A percentile compares a stretch with the other conserved stretches of the same genome.
Evolutionary conservation across 2,113 vertebrate genomes (phyloP).

Genomic region (Corythaeola cristata): DNA sequence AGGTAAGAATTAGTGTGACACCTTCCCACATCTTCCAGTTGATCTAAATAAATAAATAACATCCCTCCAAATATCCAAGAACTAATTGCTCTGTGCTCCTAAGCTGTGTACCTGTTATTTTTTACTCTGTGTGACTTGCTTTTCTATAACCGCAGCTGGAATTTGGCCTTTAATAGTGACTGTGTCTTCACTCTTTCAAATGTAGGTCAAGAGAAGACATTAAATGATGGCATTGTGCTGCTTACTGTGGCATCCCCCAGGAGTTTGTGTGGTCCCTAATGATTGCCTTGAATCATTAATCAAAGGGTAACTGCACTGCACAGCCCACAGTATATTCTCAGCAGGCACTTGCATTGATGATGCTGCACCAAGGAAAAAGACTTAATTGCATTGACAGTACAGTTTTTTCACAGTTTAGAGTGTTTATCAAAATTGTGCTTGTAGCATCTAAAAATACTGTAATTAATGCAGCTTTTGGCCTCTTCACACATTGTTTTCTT

Average conservation of each 20-base stretch:
- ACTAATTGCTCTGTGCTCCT: not conserved
- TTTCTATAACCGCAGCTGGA: not conserved
- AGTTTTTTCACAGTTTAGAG: slow-evolving; percentile 45
- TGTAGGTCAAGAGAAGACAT: slow-evolving; percentile 58
- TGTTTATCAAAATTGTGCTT: slow-evolving; percentile 65
- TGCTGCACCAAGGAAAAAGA: slow-evolving; percentile 42
- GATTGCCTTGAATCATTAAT: slow-evolving; percentile 50
- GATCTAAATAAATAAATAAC: not conserved
- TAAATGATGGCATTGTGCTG: slow-evolving; percentile 7
- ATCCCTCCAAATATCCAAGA: not conserved
- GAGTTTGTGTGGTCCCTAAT: slow-evolving; percentile 20
- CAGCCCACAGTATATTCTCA: slow-evolving; percentile 19
- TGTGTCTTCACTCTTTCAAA: slow-evolving; percentile 15
- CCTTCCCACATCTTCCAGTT: not conserved
- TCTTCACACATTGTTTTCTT: slow-evolving; percentile 40
- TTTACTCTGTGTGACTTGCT: not conserved
- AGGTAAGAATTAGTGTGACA: not conserved
- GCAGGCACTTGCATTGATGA: slow-evolving; percentile 20
- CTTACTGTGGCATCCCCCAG: not conserved
- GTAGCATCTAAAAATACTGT: slow-evolving; percentile 69
- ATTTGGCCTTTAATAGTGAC: slow-evolving; percentile 3
- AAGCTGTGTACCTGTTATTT: not conserved
- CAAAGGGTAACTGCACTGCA: slow-evolving; percentile 26
- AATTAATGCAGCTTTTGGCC: slow-evolving; percentile 64
- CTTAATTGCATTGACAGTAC: slow-evolving; percentile 35